Conservation (phyloP, 2,888 invertebrate species). For the Rhodophaea formosa region DNA sequence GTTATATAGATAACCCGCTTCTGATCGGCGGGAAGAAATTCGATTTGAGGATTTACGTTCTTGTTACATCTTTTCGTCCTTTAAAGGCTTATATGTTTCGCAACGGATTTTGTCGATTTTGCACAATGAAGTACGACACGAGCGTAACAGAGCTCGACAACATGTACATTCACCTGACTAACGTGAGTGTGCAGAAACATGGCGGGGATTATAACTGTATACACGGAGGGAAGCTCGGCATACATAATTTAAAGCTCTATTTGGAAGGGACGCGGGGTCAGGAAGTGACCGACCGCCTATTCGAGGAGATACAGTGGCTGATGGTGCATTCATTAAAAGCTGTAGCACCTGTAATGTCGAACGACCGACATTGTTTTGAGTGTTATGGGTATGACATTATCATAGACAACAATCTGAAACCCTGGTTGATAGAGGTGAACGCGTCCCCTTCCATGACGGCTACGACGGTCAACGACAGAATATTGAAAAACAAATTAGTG, state of each 20-base stretch:
- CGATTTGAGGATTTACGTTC: conserved; percentile 93
- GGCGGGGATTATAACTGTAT: conserved; percentile 93
- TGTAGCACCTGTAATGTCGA: conserved; percentile 93
- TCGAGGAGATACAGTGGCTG: conserved; percentile 92
- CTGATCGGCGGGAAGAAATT: conserved; percentile 97
- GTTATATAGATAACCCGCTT: conserved; percentile 96
- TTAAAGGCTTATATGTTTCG: conserved; percentile 95
- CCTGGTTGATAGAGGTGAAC: conserved; percentile 96
- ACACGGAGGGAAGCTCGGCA: conserved; percentile 96
- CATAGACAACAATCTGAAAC: conserved; percentile 94
- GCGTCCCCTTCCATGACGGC: conserved; percentile 96
- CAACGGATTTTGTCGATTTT: conserved; percentile 96
- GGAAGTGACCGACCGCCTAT: conserved; percentile 91
- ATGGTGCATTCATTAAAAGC: conserved; percentile 95
- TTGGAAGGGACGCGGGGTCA: conserved; percentile 94
- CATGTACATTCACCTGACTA: conserved; percentile 96
- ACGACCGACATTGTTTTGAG: conserved; percentile 94
- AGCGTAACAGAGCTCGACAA: conserved; percentile 92
- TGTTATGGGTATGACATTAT: conserved; percentile 98
- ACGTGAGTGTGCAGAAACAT: conserved; percentile 97
- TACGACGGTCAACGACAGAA: conserved; percentile 95
- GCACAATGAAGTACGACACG: conserved; percentile 95
- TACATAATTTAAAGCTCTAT: conserved; percentile 92
- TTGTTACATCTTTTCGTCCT: conserved; percentile 95
- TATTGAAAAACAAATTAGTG: conserved; percentile 94